Evolutionary conservation across 1,140 invertebrate species (phyloP).

Genomic region (Formica exsecta): DNA sequence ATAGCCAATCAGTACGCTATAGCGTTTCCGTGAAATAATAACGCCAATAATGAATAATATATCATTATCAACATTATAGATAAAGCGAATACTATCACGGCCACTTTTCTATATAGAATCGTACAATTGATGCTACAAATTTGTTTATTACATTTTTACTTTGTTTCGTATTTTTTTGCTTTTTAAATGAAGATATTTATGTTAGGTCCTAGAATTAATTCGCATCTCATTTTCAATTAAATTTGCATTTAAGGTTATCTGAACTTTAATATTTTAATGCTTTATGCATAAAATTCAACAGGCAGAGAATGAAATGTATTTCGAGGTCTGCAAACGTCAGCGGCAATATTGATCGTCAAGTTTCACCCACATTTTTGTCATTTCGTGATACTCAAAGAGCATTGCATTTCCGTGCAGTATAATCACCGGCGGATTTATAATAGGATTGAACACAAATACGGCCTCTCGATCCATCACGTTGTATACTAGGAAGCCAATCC

Average conservation of each 20-base stretch:
- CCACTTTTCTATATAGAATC: not conserved
- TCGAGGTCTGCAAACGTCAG: not conserved
- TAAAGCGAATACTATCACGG: constrained; percentile 44
- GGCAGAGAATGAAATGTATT: not conserved
- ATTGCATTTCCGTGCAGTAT: constrained; percentile 34
- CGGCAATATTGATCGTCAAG: constrained; percentile 34
- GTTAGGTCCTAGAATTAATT: not conserved
- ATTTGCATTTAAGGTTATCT: not conserved
- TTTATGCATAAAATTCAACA: constrained; percentile 25
- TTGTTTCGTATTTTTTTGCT: not conserved
- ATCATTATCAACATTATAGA: constrained; percentile 37
- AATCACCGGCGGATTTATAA: constrained; percentile 76
- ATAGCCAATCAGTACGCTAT: constrained; percentile 53
- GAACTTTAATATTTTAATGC: constrained; percentile 11
- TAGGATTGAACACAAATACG: constrained; percentile 77
- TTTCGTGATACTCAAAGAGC: not conserved
- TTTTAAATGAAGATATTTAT: not conserved
- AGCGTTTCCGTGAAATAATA: constrained; percentile 59
- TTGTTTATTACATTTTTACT: too few relatives aligned
- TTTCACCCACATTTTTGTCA: constrained; percentile 23
- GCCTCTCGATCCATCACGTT: constrained; percentile 71
- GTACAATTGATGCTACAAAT: not conserved
- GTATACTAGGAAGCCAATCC: constrained; percentile 69
- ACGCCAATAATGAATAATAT: constrained; percentile 57
- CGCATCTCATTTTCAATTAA: not conserved